Evolutionary conservation across 2,888 invertebrate species (phyloP).

Genomic region (Orgyia antiqua): DNA sequence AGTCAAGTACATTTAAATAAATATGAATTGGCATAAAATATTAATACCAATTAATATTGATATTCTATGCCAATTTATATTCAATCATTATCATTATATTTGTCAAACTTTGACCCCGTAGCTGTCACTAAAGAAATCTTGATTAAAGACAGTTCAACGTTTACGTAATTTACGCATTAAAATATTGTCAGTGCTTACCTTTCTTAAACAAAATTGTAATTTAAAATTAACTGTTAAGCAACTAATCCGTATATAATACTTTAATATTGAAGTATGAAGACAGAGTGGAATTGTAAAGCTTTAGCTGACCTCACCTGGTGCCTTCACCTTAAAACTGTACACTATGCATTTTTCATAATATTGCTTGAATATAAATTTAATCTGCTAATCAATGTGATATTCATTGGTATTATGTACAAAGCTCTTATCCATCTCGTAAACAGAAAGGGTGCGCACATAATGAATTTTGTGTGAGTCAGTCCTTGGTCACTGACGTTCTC

Average conservation of each 20-base stretch:
- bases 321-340: conserved; percentile 43
- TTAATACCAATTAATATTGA: no score
- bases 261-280: conserved; percentile 38
- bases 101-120: no score
- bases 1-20: no score
- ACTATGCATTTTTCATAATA: conserved; percentile 33
- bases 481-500: conserved; percentile 52
- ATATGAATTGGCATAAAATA: no score
- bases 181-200: no score
- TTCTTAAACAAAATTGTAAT: no score
- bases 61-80: no score
- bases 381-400: conserved; percentile 36
- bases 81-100: no score
- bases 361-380: conserved; percentile 26
- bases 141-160: no score
- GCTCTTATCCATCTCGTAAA: conserved; percentile 29
- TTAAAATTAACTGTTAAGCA: conserved; percentile 33
- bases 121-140: no score
- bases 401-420: conserved; percentile 24
- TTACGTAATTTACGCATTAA: no score
- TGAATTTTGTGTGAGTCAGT: conserved; percentile 52
- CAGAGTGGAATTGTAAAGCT: conserved; percentile 35
- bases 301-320: conserved; percentile 33
- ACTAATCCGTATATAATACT: conserved; percentile 26
- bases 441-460: conserved; percentile 50